Conservation (phyloP, 2,113 vertebrate species). For the Rallus limicola region DNA sequence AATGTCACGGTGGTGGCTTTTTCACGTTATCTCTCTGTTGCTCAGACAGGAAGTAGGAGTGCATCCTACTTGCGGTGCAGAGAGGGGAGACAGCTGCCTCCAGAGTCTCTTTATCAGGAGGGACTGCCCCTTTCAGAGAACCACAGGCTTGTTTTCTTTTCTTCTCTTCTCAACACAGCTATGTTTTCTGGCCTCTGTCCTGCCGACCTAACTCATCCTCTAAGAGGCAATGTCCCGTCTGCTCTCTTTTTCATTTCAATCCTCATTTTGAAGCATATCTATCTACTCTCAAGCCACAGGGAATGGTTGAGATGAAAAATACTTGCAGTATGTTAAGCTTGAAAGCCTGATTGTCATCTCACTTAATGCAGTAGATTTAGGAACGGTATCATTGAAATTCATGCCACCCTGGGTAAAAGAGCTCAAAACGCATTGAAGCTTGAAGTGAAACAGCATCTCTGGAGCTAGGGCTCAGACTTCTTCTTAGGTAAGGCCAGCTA, state of each 20-base stretch:
- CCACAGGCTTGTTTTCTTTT: constrained; percentile 20
- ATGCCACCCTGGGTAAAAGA: background rate
- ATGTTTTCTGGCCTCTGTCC: background rate
- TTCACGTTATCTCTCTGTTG: constrained; percentile 31
- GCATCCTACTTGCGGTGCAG: constrained; percentile 45
- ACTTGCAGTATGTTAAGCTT: background rate
- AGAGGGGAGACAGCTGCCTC: constrained; percentile 47
- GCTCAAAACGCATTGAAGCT: background rate
- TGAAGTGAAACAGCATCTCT: background rate
- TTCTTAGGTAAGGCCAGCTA: background rate
- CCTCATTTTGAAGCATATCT: background rate
- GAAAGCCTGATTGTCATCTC: background rate
- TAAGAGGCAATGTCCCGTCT: background rate
- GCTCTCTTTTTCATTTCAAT: background rate
- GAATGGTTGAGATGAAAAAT: background rate
- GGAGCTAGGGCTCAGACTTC: background rate
- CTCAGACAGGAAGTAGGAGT: constrained; percentile 65
- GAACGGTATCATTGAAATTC: background rate
- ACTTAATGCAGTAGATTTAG: background rate
- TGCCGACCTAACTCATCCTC: background rate
- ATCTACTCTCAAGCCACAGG: background rate
- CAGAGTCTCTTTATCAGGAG: constrained; percentile 34
- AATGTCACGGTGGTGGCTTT: constrained; percentile 38
- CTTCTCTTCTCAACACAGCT: background rate
- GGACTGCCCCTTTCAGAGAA: constrained; percentile 53